These are phyloP conservation scores for Phrynocephalus forsythii DNA, from an alignment of 2,797 vertebrate species.

Conservation along the genomic window DNA sequence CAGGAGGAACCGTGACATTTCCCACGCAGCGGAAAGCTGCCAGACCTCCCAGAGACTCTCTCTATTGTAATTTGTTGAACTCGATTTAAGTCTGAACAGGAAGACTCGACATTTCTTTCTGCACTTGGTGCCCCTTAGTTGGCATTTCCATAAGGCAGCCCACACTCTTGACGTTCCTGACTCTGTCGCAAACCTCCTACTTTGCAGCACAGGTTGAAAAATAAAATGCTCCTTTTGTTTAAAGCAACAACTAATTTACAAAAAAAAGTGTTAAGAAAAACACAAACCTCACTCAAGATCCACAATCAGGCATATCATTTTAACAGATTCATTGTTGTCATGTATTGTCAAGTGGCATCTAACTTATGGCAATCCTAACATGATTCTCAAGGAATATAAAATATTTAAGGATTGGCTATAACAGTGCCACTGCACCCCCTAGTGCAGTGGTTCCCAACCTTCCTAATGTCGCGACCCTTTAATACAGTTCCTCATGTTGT, in stretches of 20 bases:
- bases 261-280: neutral
- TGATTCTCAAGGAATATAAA: too few relatives aligned
- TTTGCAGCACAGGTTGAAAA: neutral
- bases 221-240: constrained; percentile 13
- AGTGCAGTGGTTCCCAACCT: too few relatives aligned
- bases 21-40: neutral
- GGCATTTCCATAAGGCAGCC: neutral
- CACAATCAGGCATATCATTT: neutral
- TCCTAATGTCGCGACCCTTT: too few relatives aligned
- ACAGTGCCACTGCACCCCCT: too few relatives aligned
- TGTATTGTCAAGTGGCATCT: too few relatives aligned
- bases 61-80: neutral
- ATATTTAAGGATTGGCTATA: too few relatives aligned
- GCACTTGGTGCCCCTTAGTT: neutral
- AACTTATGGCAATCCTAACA: neutral
- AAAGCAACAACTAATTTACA: too few relatives aligned
- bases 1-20: fast-evolving
- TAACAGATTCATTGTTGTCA: neutral
- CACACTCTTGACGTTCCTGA: neutral
- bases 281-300: too few relatives aligned
- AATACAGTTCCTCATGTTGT: too few relatives aligned
- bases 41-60: neutral
- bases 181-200: constrained; percentile 12
- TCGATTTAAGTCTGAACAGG: constrained; percentile 29
- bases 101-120: constrained; percentile 8